Evolutionary conservation across 1,140 invertebrate species (phyloP), one percentile per base, ranked within the genome.

Genomic region (Camponotus vicinus): DNA sequence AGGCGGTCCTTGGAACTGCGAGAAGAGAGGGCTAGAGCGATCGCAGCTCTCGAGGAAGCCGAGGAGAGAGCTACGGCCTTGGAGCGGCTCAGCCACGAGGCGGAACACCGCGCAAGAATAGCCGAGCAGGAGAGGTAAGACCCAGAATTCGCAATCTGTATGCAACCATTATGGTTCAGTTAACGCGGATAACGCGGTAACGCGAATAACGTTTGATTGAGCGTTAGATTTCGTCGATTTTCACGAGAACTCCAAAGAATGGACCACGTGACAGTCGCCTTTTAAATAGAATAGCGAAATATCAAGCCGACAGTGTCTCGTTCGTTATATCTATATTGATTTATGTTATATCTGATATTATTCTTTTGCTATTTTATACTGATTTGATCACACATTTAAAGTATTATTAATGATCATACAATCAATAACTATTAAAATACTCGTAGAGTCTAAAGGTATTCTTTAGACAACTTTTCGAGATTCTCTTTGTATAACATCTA

Each of bases 31-130:
- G 97, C 98, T 82, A 96, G 96, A 71, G 95, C 98, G 40, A 96
- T 96, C 52, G 96, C 96, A 32, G 97, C 97, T 67, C 95, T 99
- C 73, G 98, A 99, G 90, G 98, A 99, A 95, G 97, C 98, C 49
- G 97, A 97, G 71, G 98, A 99, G 94, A 96, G 98, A 92, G 98
- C 98, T 87, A 94, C 97, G 82, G 96, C 98, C 91, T 95, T 99
- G 89, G 98, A 99, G 93, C 96, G 97, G 93, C 97, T 98, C 93
- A 96, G 97, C 32, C 96, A 97, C 91, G 98, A 99, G 95, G 98
- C 98, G 95, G 97, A 98, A 92, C 93, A 93, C 78, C 93, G 94
- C 61, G 94, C 94, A 42, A 94, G 92, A 89, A 78, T 91, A 86
- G 95, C 95, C 82, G 95, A 95, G 89, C 93, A 89, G 45, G 94